phyloP scores from a whole-genome alignment of 2,888 invertebrate genomes.

The Temnothorax unifasciatus region DNA sequence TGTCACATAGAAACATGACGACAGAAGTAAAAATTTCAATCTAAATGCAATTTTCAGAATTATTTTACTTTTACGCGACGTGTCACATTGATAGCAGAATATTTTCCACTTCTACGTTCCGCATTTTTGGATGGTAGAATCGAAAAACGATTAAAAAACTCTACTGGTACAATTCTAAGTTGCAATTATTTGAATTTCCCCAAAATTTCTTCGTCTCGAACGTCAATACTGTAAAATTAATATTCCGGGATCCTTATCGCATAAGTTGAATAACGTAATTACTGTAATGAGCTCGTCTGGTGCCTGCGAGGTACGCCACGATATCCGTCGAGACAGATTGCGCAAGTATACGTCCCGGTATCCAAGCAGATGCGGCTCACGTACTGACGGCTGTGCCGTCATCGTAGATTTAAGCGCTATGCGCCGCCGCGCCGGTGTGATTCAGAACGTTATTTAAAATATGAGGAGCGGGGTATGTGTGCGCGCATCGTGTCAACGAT shows the following conservation, averaged over 20 bases:
- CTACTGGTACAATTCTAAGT: neutral
- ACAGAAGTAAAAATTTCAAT: neutral
- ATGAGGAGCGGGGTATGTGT: neutral
- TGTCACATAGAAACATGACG: neutral
- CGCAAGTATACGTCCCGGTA: neutral
- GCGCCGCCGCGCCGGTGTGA: neutral
- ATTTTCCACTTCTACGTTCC: neutral
- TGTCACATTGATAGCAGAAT: neutral
- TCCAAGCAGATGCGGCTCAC: conserved; percentile 14
- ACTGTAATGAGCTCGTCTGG: neutral
- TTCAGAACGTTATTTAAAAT: conserved; percentile 34
- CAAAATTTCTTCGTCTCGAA: neutral
- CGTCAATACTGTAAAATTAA: neutral
- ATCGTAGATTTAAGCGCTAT: conserved; percentile 13
- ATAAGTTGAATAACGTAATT: neutral
- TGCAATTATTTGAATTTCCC: neutral
- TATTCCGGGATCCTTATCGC: neutral
- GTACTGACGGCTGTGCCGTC: neutral
- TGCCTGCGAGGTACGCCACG: neutral
- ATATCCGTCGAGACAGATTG: neutral
- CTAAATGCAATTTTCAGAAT: neutral
- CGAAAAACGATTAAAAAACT: neutral
- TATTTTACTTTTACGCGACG: neutral
- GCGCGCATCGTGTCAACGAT: conserved; percentile 33
- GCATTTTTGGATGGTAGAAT: neutral